Evolutionary conservation across 2,888 invertebrate species (phyloP).

Genomic region (Leptogaster cylindrica): DNA sequence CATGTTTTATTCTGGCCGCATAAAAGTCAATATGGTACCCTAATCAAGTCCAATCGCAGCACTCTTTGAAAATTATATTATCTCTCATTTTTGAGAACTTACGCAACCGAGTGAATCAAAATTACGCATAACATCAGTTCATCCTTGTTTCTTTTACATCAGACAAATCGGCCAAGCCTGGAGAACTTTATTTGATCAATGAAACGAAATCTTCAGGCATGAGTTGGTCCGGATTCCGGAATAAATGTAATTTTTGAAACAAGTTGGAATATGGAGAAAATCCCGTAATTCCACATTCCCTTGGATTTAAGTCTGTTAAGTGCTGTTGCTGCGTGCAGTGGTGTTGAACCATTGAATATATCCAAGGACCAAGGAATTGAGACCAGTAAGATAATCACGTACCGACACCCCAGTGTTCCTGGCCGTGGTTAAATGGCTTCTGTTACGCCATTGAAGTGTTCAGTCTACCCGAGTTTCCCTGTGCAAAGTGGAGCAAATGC

Average conservation of each 20-base stretch:
- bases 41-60: no score
- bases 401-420: slow-evolving; percentile 19
- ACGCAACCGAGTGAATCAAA: no score
- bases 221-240: no score
- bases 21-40: no score
- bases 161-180: no score
- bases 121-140: no score
- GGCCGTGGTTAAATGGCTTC: slow-evolving; percentile 34
- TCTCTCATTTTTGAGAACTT: no score
- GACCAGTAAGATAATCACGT: slow-evolving; percentile 27
- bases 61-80: no score
- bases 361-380: slow-evolving; percentile 22
- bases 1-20: no score
- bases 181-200: no score
- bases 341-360: slow-evolving; percentile 8
- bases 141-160: no score
- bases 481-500: slow-evolving; percentile 30
- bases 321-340: slow-evolving; percentile 2
- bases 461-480: slow-evolving; percentile 23
- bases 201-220: no score
- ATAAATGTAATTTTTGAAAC: background rate
- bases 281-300: slow-evolving; percentile 11
- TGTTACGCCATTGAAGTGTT: slow-evolving; percentile 31
- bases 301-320: slow-evolving; percentile 14
- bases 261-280: background rate